phyloP scores from a whole-genome alignment of 2,888 invertebrate genomes.

The Conomelus anceps region DNA sequence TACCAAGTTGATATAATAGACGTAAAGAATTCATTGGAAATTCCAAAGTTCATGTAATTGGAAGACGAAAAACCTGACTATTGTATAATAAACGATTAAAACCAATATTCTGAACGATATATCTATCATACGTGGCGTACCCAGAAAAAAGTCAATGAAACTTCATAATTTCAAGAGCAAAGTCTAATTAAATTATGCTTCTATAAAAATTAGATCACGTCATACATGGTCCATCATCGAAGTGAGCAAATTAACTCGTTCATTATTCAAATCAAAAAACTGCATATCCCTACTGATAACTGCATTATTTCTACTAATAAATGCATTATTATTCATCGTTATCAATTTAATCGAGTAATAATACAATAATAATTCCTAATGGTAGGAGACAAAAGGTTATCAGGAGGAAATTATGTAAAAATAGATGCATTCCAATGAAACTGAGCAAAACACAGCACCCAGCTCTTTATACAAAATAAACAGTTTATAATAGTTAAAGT shows the following conservation, averaged over 20 bases:
- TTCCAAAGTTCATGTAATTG: no score
- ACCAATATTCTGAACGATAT: no score
- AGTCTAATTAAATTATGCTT: not conserved
- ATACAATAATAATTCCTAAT: no score
- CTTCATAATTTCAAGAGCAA: not conserved
- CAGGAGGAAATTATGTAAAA: not conserved
- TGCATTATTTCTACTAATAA: not conserved
- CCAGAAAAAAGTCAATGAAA: no score
- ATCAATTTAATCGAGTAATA: not conserved
- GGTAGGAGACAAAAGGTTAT: not conserved
- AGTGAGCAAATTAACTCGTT: not conserved
- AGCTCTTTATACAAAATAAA: no score
- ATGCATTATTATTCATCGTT: not conserved
- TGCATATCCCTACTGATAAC: no score
- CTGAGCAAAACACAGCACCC: no score
- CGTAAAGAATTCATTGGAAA: no score
- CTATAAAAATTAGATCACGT: not conserved
- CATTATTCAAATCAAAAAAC: not conserved
- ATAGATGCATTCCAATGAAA: not conserved
- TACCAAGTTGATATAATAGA: no score
- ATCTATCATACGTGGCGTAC: not conserved
- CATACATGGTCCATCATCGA: not conserved
- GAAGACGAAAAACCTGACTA: no score
- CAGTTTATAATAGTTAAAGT: not conserved
- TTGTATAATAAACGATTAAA: not conserved